Evolutionary conservation across 2,888 invertebrate species (phyloP).

Genomic region (Auanema sp.): DNA sequence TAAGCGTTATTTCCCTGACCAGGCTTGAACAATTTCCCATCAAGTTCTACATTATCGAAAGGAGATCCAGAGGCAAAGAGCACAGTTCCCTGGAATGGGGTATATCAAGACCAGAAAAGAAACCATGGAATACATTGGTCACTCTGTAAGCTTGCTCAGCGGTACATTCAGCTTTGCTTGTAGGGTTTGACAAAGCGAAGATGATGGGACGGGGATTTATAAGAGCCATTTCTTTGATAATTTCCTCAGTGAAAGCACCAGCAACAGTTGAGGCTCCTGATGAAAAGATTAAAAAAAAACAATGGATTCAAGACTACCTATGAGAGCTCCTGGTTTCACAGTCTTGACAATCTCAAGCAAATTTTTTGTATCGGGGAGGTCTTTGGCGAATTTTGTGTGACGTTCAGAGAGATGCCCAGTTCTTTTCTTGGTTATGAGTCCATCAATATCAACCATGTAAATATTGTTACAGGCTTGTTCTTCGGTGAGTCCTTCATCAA

Average conservation of each 20-base stretch:
- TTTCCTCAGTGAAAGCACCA: conserved; percentile 87
- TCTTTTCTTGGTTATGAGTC: conserved; percentile 79
- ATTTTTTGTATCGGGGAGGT: conserved; percentile 76
- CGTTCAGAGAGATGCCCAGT: conserved; percentile 38
- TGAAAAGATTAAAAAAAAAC: not conserved
- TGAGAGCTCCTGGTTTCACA: conserved; percentile 85
- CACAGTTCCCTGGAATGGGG: conserved; percentile 77
- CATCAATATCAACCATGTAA: conserved; percentile 94
- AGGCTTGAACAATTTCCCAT: conserved; percentile 81
- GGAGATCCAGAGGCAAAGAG: conserved; percentile 95
- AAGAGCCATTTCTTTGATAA: conserved; percentile 82
- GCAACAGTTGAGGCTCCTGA: conserved; percentile 87
- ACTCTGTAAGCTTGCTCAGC: conserved; percentile 90
- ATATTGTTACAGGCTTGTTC: conserved; percentile 77
- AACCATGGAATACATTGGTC: conserved; percentile 75
- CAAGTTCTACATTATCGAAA: conserved; percentile 81
- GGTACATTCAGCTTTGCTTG: conserved; percentile 97
- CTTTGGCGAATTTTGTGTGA: conserved; percentile 57
- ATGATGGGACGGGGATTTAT: conserved; percentile 85
- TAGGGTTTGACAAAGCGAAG: conserved; percentile 97
- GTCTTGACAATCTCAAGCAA: conserved; percentile 79
- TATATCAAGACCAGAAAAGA: not conserved
- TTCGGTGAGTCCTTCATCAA: conserved; percentile 76
- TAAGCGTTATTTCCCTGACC: conserved; percentile 98
- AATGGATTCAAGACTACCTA: conserved; percentile 72